Evolutionary conservation across 2,888 invertebrate species (phyloP), one percentile per base, ranked within the genome.

Genomic region (Phaonia tiefii): DNA sequence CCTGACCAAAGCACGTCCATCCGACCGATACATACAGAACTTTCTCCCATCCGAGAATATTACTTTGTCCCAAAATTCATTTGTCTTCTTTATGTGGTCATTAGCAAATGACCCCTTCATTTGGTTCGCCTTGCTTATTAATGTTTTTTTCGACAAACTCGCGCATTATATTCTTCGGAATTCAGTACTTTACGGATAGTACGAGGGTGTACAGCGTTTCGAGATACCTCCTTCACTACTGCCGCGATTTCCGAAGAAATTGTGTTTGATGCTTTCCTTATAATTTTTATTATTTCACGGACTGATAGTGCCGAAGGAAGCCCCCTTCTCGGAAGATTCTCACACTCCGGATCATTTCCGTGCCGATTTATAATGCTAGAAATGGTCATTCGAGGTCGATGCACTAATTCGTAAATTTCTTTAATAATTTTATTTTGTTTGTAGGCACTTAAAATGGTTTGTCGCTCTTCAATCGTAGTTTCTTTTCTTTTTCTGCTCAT

Each of bases 61-160:
- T 15, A 67, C 46, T 67, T 67, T 58, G 7, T 69, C 49, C 69
- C 49, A 75, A 46, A 75, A 75, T 13, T 56, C 11, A 44, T 25
- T 69, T 11, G 3, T 26, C 60, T 69, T 69, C 39, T 20, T 69
- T 75, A 63, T 10, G 17, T 69, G 69, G 44, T 69, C 56, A 54
- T 76, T 70, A 46, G 69, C 70, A 37, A 70, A 63, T 17, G 60
- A 63, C 7, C 58, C 58, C 60, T 67, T 67, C 39, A 2, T 25
- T 49, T 75, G 75, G 39, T 69, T 75, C 11, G 69, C 49, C 69
- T 66, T 74, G 65, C 65, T 73, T 15, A 73, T 65, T 26, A 31
- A 46, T 22, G 49, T 46, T 72, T 65, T 65, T 65, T 65, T 74
- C 74, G 46, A 17, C 65, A 66, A 37, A 74, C 66, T 74, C 66